Percentiles rank a stretch among this genome's conserved stretches.
Conservation (phyloP, 2,888 invertebrate genomes). For the Sinohyriopsis cumingii region DNA sequence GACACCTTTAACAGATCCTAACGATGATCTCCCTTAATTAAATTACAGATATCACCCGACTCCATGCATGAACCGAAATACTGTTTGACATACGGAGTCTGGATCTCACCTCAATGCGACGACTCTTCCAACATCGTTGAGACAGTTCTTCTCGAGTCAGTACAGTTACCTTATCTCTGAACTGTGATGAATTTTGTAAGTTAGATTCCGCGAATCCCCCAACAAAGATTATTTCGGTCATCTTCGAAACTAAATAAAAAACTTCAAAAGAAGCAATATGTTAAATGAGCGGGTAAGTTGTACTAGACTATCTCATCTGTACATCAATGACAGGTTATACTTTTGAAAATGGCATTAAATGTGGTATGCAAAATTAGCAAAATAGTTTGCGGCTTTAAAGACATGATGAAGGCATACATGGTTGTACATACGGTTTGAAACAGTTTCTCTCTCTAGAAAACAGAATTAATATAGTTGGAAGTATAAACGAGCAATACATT, state of each 20-base stretch:
- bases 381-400: too few relatives aligned
- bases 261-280: too few relatives aligned
- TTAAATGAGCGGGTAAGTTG: too few relatives aligned
- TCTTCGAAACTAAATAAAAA: conserved; percentile 20
- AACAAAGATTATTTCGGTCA: conserved; percentile 59
- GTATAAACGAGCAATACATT: too few relatives aligned
- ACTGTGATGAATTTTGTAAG: conserved; percentile 57
- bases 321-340: too few relatives aligned
- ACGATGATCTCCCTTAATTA: conserved; percentile 55
- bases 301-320: too few relatives aligned
- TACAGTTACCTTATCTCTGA: conserved; percentile 56
- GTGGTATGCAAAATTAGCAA: too few relatives aligned
- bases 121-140: conserved; percentile 61
- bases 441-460: too few relatives aligned
- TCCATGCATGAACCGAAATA: conserved; percentile 64
- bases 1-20: conserved; percentile 61
- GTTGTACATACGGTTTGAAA: too few relatives aligned
- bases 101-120: conserved; percentile 65
- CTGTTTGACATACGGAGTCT: conserved; percentile 62
- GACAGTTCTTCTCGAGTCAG: conserved; percentile 62
- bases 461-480: too few relatives aligned
- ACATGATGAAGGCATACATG: too few relatives aligned
- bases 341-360: too few relatives aligned
- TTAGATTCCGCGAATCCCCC: conserved; percentile 64
- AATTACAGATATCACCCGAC: conserved; percentile 63